phyloP scores from a whole-genome alignment of 2,888 invertebrate species.

The Cosmorhoe ocellata region DNA sequence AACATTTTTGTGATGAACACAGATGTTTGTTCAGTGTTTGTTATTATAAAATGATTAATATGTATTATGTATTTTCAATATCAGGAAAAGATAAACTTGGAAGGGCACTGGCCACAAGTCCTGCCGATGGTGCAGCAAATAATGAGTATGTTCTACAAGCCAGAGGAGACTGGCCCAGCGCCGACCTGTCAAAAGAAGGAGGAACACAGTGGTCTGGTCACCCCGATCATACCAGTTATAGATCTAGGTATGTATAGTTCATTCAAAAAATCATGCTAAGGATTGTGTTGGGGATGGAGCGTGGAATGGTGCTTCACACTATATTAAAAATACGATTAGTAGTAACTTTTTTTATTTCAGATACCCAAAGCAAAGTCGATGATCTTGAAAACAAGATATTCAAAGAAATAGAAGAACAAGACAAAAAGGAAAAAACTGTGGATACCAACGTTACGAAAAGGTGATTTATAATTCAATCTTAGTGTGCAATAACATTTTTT shows the following conservation, averaged over 20 bases:
- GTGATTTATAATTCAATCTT: conserved; percentile 36
- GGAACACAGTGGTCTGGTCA: conserved; percentile 36
- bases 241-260: conserved; percentile 41
- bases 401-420: conserved; percentile 60
- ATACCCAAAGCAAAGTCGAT: conserved; percentile 54
- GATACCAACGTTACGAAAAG: conserved; percentile 49
- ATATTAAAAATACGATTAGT: no score
- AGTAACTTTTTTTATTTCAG: conserved; percentile 37
- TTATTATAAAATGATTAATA: no score
- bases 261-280: no score
- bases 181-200: background rate
- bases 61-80: background rate
- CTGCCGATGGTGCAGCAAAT: conserved; percentile 62
- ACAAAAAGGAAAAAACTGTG: conserved; percentile 39
- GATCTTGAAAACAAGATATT: conserved; percentile 65
- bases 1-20: no score
- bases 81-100: conserved; percentile 59
- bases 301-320: no score
- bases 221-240: conserved; percentile 38
- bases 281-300: no score
- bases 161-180: background rate
- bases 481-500: no score
- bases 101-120: conserved; percentile 65
- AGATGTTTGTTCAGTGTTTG: no score
- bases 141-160: conserved; percentile 18